phyloP scores from a whole-genome alignment of 2,113 vertebrate genomes.

The Daubentonia madagascariensis region DNA sequence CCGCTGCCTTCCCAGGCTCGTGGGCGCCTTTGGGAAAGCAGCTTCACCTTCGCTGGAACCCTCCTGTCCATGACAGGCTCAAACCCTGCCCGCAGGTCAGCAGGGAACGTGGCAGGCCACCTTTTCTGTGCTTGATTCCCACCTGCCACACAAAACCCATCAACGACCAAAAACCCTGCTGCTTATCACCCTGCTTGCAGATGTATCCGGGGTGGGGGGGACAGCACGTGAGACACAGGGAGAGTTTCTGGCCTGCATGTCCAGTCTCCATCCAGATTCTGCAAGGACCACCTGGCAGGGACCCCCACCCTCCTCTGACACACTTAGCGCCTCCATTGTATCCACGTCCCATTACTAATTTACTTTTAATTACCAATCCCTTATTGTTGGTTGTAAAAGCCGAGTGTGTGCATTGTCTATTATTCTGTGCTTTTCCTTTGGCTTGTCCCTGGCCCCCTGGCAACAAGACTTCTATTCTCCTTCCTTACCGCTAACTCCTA shows the following conservation, averaged over 20 bases:
- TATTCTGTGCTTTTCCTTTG: rapidly evolving
- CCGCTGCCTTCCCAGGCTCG: neutral
- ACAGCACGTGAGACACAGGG: neutral
- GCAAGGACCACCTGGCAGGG: neutral
- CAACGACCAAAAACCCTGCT: neutral
- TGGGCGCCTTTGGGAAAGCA: neutral
- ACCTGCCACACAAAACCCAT: neutral
- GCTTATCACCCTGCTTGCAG: neutral
- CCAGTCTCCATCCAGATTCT: neutral
- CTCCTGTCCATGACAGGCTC: neutral
- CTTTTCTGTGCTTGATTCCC: neutral
- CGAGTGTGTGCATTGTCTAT: rapidly evolving
- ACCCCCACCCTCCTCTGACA: no score
- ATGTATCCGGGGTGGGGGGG: no score
- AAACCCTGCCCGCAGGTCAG: no score
- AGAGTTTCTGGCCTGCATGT: neutral
- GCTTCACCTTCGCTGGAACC: neutral
- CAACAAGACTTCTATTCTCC: neutral
- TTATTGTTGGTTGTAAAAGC: neutral
- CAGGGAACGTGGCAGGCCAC: neutral
- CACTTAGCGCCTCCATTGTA: rapidly evolving
- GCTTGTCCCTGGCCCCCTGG: neutral
- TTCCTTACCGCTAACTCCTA: neutral
- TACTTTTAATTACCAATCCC: neutral
- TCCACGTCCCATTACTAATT: rapidly evolving